Base-by-base conservation (phyloP, 2,113 vertebrate species). In the Halcyon malimbica region DNA sequence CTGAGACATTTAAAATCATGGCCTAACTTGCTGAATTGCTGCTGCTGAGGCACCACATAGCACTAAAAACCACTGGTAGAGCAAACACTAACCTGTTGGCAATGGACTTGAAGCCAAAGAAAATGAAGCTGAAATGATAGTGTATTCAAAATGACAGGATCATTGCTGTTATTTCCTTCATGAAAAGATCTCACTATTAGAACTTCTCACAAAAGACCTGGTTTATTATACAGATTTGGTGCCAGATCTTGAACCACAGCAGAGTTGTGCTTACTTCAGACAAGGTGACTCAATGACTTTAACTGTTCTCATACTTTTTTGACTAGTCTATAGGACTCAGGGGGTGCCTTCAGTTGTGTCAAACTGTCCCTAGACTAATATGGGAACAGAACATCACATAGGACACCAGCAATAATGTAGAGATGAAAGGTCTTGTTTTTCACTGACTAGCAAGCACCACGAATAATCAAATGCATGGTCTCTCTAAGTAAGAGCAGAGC, bases 1-100 rank as follows among this genome's bases (percentile, higher is more conserved):
- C 90, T 92, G 94, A 93, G 95, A 82, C 51, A 46, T 87, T 82
- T 69, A 65, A 91, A 87, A 89, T 65, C 57, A 79, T 25, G 62
- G 89, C 81, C 78, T 85, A 59, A 42, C 25, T 76, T 85, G 29
- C 53, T 93, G 16, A 11, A 65, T 82, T 35, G 26, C 39, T 78
- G 68, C 35, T 90, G 37, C 56, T 71, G 56, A 31, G 92, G 26
- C 68, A 89, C 20, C 74, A 69, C 29, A 60, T 1, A 62, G 42
- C 28, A 33, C 59, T 57, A 56, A 89, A 46, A 15, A 50, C 42
- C n/a, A 48, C 18, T 24, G 50, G 15, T 3, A 87, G 31, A 56
- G 41, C 74, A 94, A 84, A 87, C 5, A 9, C 7, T 83, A 44
- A 19, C 23, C 57, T 84, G 23, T 16, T 76, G 50, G 57, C 74